Evolutionary conservation across 2,888 invertebrate genomes (phyloP), one percentile per base, ranked within the genome.

Genomic region (Xestia xanthographa): DNA sequence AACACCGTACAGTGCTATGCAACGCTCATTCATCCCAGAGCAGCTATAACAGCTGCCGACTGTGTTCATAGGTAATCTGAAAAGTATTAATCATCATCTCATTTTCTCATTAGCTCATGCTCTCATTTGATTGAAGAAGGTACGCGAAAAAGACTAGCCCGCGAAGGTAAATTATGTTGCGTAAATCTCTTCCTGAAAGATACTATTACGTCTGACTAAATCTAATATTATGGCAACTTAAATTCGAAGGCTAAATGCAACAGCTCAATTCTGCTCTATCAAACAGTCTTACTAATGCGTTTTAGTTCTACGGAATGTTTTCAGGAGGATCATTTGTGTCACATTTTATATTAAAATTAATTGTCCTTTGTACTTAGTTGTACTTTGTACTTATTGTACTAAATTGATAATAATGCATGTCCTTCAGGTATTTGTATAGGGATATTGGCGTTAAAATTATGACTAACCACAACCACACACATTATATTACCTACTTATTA

Each of bases 1-100:
- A 92, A 93, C 62, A 92, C 89, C 60, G 90, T 95, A 22, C 86
- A 95, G 2, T 96, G 96, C 74, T 96, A 96, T 76, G 95, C 94
- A 0, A 94, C 96, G 0, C 89, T 96, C 3, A 88, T 96, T 2
- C 95, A 96, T 81, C 93, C 95, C 0, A 92, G 93, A 43, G 95
- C 94, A 5, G 95, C 95, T 1, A 80, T 96, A 11, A 95, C 95
- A 3, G 90, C 94, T 17, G 96, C 94, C 0, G 94, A 94, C 69
- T 96, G 96, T 83, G 93, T 95, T 62, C 84, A 93, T 75, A 94
- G 94, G 96, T 95, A 89, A 77, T 84, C 22, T 4, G 14, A 14
- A 20, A n/a, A 38, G 14, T 3, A 63, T 66, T 66, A 29, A n/a
- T 45, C 11, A 6, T 5, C 12, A 3, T 29, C 22, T 45, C 34